Conservation (phyloP, 2,888 invertebrate species). For the Podabrus alpinus region DNA sequence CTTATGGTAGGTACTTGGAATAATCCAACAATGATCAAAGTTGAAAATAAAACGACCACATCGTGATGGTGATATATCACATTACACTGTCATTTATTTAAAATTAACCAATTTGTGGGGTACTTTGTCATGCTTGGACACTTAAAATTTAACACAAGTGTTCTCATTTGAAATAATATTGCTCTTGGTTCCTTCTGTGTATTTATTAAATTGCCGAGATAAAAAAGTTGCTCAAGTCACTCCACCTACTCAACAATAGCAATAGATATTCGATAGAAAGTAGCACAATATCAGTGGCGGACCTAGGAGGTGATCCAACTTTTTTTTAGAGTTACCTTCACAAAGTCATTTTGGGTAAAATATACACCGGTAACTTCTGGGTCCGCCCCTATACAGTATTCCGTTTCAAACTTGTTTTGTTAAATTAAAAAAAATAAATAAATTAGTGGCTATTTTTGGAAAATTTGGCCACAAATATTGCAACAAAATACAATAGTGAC, state of each 20-base stretch:
- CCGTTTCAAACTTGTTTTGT: not conserved
- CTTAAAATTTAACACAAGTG: not conserved
- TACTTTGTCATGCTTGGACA: not conserved
- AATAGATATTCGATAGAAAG: not conserved
- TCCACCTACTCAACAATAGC: not conserved
- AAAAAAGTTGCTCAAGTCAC: not conserved
- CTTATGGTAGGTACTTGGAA: too few relatives aligned
- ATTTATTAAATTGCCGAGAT: not conserved
- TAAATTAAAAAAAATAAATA: not conserved
- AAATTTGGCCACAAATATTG: not conserved
- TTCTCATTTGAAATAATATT: not conserved
- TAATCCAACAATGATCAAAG: not conserved
- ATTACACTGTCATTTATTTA: not conserved
- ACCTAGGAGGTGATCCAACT: not conserved
- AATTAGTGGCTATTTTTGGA: not conserved
- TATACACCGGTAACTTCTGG: not conserved
- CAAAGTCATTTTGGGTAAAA: too few relatives aligned
- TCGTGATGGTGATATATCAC: not conserved
- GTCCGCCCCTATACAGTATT: not conserved
- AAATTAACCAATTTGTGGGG: not conserved
- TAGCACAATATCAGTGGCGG: not conserved
- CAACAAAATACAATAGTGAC: not conserved
- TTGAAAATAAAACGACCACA: not conserved
- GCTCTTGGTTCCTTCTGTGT: not conserved
- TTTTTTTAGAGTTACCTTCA: not conserved